A percentile compares a stretch with the other conserved stretches of the same genome.
Conservation (phyloP, 2,888 invertebrate species). For the Aplocera efformata region DNA sequence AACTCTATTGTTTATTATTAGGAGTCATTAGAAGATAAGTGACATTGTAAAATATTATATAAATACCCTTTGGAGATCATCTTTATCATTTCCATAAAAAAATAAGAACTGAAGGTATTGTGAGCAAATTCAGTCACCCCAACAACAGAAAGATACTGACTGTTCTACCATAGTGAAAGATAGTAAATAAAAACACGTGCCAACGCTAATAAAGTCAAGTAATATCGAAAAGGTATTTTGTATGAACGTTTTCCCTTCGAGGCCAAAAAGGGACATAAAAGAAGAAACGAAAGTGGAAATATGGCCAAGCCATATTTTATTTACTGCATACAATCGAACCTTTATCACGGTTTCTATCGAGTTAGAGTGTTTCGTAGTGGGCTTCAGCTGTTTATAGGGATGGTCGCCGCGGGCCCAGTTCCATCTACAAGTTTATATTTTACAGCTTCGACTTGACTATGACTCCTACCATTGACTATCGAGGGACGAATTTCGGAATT, state of each 20-base stretch:
- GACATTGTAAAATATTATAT: no score
- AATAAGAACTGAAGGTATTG: no score
- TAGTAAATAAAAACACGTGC: slow-evolving; percentile 76
- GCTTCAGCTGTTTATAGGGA: slow-evolving; percentile 55
- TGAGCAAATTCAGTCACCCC: no score
- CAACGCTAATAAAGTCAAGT: slow-evolving; percentile 76
- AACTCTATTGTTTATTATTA: no score
- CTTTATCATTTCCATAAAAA: no score
- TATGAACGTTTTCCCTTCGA: slow-evolving; percentile 72
- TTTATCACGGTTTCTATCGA: slow-evolving; percentile 75
- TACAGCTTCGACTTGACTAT: slow-evolving; percentile 42
- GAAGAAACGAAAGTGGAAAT: slow-evolving; percentile 77
- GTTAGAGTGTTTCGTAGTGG: slow-evolving; percentile 64
- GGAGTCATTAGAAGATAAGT: no score
- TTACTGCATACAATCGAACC: slow-evolving; percentile 79
- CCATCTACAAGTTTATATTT: slow-evolving; percentile 49
- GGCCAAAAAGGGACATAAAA: slow-evolving; percentile 74
- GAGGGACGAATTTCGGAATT: slow-evolving; percentile 18
- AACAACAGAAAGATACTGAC: no score
- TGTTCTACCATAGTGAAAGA: slow-evolving; percentile 61
- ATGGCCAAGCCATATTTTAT: slow-evolving; percentile 79
- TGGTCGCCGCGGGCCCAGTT: slow-evolving; percentile 43
- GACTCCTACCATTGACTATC: slow-evolving; percentile 30
- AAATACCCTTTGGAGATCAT: no score
- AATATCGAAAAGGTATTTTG: slow-evolving; percentile 77